phyloP scores from a whole-genome alignment of 2,888 invertebrate species.

The Blastobasis lacticolella region DNA sequence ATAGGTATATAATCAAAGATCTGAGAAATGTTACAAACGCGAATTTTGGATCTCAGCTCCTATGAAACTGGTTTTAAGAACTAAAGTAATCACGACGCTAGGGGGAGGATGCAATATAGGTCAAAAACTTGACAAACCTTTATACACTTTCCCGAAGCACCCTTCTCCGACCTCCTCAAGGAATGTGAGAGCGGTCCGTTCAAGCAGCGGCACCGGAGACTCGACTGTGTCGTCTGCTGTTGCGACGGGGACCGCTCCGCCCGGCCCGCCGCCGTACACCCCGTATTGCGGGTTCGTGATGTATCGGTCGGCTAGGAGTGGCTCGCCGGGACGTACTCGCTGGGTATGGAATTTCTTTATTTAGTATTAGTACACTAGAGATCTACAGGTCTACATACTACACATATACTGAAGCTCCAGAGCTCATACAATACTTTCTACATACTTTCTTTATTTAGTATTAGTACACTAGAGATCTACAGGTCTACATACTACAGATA shows the following conservation, averaged over 20 bases:
- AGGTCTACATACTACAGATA: too few species aligned
- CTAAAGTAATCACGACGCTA: too few species aligned
- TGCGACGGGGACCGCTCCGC: slow-evolving; percentile 21
- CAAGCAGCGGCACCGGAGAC: slow-evolving; percentile 74
- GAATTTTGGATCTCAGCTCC: too few species aligned
- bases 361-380: too few species aligned
- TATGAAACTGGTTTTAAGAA: too few species aligned
- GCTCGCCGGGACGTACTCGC: slow-evolving; percentile 73
- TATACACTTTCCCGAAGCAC: slow-evolving; percentile 91
- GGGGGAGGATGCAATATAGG: not conserved
- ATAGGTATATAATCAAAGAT: too few species aligned
- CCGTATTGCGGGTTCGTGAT: slow-evolving; percentile 86
- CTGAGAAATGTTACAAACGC: too few species aligned
- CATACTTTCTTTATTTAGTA: too few species aligned
- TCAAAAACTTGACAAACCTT: slow-evolving; percentile 71
- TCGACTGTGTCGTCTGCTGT: slow-evolving; percentile 41
- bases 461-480: too few species aligned
- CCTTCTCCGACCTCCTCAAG: slow-evolving; percentile 89
- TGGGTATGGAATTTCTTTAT: slow-evolving; percentile 28
- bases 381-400: too few species aligned
- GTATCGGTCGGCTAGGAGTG: slow-evolving; percentile 81
- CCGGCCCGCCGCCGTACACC: slow-evolving; percentile 49
- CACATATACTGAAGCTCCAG: too few species aligned
- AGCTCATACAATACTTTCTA: too few species aligned
- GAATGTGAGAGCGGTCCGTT: slow-evolving; percentile 79